phyloP scores from a whole-genome alignment of 1,140 invertebrate species.

The Ips typographus region DNA sequence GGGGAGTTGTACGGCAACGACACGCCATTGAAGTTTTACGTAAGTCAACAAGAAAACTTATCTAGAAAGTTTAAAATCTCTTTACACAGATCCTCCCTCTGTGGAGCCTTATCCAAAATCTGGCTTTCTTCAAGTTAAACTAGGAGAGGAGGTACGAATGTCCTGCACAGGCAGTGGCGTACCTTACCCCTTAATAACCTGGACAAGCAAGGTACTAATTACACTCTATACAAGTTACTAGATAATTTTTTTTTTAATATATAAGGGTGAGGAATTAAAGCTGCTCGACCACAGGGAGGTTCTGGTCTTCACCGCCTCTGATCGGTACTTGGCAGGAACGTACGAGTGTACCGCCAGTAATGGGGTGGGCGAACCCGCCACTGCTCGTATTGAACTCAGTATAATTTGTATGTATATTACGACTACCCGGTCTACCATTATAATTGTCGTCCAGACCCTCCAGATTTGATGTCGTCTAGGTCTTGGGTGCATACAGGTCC shows the following conservation, averaged over 20 bases:
- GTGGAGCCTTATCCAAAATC: slow-evolving; percentile 65
- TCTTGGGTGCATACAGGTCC: slow-evolving; percentile 71
- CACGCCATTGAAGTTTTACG: slow-evolving; percentile 76
- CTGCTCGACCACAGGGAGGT: slow-evolving; percentile 63
- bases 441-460: slow-evolving; percentile 60
- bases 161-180: slow-evolving; percentile 67
- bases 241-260: neutral
- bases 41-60: slow-evolving; percentile 51
- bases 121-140: slow-evolving; percentile 68
- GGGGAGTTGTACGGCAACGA: slow-evolving; percentile 64
- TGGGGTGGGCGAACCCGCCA: slow-evolving; percentile 69
- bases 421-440: too few species aligned
- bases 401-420: slow-evolving; percentile 56
- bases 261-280: slow-evolving; percentile 62
- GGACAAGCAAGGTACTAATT: slow-evolving; percentile 63
- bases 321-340: slow-evolving; percentile 63
- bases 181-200: slow-evolving; percentile 67
- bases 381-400: slow-evolving; percentile 60
- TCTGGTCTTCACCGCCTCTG: slow-evolving; percentile 67
- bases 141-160: slow-evolving; percentile 70
- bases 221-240: neutral
- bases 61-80: neutral
- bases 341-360: slow-evolving; percentile 75
- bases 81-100: slow-evolving; percentile 63
- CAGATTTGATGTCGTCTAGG: slow-evolving; percentile 63